These are phyloP conservation scores for Calycopis cecrops DNA, from an alignment of 1,140 invertebrate genomes.

Conservation along the genomic window DNA sequence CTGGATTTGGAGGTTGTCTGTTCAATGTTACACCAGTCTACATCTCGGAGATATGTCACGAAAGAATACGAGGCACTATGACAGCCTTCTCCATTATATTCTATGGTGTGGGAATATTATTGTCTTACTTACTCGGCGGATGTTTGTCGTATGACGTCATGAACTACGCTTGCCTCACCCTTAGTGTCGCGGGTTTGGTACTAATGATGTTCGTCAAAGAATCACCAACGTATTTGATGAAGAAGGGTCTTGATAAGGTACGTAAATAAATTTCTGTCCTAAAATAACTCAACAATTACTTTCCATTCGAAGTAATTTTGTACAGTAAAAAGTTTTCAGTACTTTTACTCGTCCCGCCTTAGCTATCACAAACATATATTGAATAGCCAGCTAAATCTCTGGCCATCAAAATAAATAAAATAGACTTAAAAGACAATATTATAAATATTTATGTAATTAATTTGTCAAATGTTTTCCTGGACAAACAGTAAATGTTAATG, in stretches of 20 bases:
- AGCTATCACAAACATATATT: no score
- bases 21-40: constrained; percentile 37
- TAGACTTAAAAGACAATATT: no score
- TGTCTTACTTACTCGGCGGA: constrained; percentile 39
- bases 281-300: not conserved
- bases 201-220: constrained; percentile 35
- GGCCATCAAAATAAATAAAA: no score
- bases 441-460: no score
- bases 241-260: constrained; percentile 38
- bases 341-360: no score
- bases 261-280: not conserved
- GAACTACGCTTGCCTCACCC: constrained; percentile 32
- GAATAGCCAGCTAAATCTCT: no score
- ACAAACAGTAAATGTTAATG: no score
- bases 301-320: no score
- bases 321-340: no score
- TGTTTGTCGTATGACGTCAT: constrained; percentile 30
- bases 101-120: constrained; percentile 34
- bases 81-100: constrained; percentile 34
- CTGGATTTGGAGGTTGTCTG: constrained; percentile 31
- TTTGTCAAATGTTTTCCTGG: no score
- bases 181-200: constrained; percentile 25
- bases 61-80: constrained; percentile 43
- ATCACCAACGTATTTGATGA: constrained; percentile 40
- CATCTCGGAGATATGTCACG: constrained; percentile 40